Evolutionary conservation across 2,113 vertebrate genomes (phyloP), one percentile per base, ranked within the genome.

Genomic region (Cottus gobio): DNA sequence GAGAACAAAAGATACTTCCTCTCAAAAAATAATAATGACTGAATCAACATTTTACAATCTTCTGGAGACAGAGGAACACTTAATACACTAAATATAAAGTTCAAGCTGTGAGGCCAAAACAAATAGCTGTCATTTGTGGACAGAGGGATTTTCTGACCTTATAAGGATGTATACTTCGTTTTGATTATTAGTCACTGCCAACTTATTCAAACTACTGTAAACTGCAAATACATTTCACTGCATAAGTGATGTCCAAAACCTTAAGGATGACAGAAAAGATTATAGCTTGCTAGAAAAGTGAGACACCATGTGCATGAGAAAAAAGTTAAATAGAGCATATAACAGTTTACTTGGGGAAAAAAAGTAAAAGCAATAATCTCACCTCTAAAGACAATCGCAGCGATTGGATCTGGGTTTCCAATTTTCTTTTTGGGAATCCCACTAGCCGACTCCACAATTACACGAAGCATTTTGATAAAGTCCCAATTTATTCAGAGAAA

Each of bases 371-470:
- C 2, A 46, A 71, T 1, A 31, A 9, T 54, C 97, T 97, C 94
- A 99, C 98, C 98, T 95, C 96, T 97, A 90, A 98, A 99, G 84
- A 96, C 84, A 85, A 99, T 77, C 28, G 93, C 90, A 71, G 93
- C 93, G 48, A 99, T 96, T 52, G 98, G 98, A 92, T 99, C 97
- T 70, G 98, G 98, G 71, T 95, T 96, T 84, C 98, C 96, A 85
- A 99, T 94, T 84, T 94, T 98, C 82, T 96, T 96, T 94, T 96
- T 97, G 26, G 98, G 97, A 70, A 99, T 96, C 77, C 96, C 96
- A 58, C 75, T 87, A 30, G 98, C 97, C 31, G 96, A 97, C 84
- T 99, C 97, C 78, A 99, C 96, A 65, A 96, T 90, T 50, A 99
- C 95, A 24, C 96, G 96, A 89, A 99, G 93, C 98, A 99, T 99